Percentiles rank a stretch among this genome's conserved stretches.
These are phyloP conservation scores for Drosophila ficusphila DNA, from an alignment of 1,140 invertebrate genomes.

Conservation along the genomic window DNA sequence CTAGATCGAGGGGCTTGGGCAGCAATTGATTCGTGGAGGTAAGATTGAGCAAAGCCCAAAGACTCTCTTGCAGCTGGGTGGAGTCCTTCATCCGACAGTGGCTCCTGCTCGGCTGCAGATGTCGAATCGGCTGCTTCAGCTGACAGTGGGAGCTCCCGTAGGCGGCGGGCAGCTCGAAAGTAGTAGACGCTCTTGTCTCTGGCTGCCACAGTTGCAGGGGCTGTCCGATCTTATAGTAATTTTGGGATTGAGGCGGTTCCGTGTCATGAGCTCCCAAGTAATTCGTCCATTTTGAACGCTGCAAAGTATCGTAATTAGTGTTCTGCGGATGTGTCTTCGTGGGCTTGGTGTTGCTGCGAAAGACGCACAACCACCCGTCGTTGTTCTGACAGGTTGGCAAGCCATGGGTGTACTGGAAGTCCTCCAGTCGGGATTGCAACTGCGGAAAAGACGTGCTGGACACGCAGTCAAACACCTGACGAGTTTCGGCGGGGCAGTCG, in stretches of 20 bases:
- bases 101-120: constrained; percentile 52
- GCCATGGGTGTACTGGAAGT: constrained; percentile 73
- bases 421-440: constrained; percentile 50
- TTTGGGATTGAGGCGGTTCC: too few relatives aligned
- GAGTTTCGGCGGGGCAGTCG: constrained; percentile 52
- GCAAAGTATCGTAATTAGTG: constrained; percentile 38
- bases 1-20: constrained; percentile 32
- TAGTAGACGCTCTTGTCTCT: constrained; percentile 31
- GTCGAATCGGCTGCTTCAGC: constrained; percentile 47
- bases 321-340: not conserved
- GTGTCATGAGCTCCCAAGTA: constrained; percentile 25
- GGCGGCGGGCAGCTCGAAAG: constrained; percentile 60
- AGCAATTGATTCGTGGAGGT: constrained; percentile 46
- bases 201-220: constrained; percentile 59
- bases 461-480: constrained; percentile 61
- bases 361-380: constrained; percentile 79
- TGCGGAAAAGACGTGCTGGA: not conserved
- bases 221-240: constrained; percentile 64
- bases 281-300: constrained; percentile 60
- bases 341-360: constrained; percentile 65
- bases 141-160: constrained; percentile 57
- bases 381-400: constrained; percentile 68
- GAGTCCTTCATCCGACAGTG: constrained; percentile 45
- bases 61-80: constrained; percentile 27
- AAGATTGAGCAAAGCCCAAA: constrained; percentile 48